A percentile compares a stretch with the other conserved stretches of the same genome.
Conservation (phyloP, 2,797 vertebrate species). For the Pachyuromys duprasi region DNA sequence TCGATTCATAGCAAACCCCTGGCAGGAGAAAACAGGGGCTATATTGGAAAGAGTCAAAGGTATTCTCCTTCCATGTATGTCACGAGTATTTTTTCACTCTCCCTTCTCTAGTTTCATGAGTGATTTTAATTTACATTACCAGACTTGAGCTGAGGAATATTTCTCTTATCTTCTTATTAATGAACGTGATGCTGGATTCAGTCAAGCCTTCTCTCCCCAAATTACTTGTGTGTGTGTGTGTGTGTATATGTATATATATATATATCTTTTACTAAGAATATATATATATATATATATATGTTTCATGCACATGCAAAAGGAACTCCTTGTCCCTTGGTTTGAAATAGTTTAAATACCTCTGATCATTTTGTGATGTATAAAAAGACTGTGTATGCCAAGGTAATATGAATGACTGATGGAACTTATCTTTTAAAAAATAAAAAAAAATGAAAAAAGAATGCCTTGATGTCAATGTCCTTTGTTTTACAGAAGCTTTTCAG, state of each 20-base stretch:
- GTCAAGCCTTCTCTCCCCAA: accelerated
- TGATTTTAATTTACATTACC: background rate
- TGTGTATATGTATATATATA: too few relatives aligned
- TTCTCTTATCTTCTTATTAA: background rate
- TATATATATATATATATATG: too few relatives aligned
- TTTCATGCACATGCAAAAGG: background rate
- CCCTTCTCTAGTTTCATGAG: background rate
- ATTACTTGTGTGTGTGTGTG: too few relatives aligned
- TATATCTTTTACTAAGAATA: too few relatives aligned
- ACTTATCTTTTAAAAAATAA: background rate
- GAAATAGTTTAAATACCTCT: background rate
- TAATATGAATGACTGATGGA: background rate
- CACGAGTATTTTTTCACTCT: background rate
- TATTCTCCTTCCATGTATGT: background rate
- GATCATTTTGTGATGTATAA: background rate
- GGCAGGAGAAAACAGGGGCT: background rate
- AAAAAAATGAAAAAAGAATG: background rate
- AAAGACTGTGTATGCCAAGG: background rate
- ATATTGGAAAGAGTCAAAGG: background rate
- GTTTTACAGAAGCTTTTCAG: too few relatives aligned
- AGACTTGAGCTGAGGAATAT: background rate
- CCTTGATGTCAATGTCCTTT: background rate
- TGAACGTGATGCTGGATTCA: background rate
- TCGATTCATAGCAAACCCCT: background rate
- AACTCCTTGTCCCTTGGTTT: background rate